A percentile compares a stretch with the other conserved stretches of the same genome.
phyloP scores from a whole-genome alignment of 2,113 vertebrate species.

The Jacana jacana region DNA sequence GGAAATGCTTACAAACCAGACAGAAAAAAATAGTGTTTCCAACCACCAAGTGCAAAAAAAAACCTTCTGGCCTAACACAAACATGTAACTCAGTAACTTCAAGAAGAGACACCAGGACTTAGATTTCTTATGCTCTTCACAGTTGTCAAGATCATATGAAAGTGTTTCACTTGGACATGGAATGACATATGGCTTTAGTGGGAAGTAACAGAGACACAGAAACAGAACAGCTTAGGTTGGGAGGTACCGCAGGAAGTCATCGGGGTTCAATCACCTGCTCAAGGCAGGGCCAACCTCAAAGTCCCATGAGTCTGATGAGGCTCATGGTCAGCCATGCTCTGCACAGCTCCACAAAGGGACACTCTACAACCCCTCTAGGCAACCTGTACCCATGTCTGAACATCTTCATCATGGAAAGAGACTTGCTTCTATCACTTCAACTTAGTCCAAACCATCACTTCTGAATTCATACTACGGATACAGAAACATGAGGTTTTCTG shows the following conservation, averaged over 20 bases:
- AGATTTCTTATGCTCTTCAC: neutral
- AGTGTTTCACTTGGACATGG: neutral
- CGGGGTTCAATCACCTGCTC: neutral
- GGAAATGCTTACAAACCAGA: neutral
- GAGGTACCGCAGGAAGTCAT: neutral
- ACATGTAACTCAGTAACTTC: neutral
- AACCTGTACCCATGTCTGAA: neutral
- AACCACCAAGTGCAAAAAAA: neutral
- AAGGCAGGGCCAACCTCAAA: neutral
- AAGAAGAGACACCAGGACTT: neutral
- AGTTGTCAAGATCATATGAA: neutral
- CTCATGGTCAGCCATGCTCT: neutral
- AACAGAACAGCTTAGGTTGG: neutral
- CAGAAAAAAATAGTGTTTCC: neutral
- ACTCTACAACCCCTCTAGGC: neutral
- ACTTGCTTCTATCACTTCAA: neutral
- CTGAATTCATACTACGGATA: neutral
- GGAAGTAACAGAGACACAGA: neutral
- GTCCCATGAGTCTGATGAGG: neutral
- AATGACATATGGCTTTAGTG: rapidly evolving
- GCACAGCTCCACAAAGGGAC: neutral
- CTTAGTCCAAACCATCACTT: neutral
- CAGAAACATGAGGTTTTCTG: neutral
- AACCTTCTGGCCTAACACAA: neutral
- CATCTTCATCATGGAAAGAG: neutral